Evolutionary conservation across 2,113 vertebrate species (phyloP).

Genomic region (Phylloscopus trochilus): DNA sequence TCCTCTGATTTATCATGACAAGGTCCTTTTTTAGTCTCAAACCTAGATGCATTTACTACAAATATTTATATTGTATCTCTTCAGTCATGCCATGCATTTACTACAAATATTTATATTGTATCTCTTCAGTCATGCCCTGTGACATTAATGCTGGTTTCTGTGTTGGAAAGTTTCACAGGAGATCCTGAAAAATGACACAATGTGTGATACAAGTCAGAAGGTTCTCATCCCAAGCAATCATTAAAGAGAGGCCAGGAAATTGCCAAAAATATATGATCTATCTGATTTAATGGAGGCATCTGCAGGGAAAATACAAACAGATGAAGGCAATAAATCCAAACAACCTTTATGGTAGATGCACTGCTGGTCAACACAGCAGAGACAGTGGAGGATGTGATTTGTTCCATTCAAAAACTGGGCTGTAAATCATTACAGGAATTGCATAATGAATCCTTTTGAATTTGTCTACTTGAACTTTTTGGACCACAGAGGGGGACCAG

Average conservation of each 20-base stretch:
- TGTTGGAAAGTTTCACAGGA: not conserved
- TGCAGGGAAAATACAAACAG: not conserved
- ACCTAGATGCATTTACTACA: not conserved
- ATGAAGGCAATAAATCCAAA: not conserved
- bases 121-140: not conserved
- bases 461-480: not conserved
- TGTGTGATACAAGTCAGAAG: not conserved
- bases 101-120: not conserved
- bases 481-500: not conserved
- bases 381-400: accelerated
- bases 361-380: not conserved
- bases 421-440: not conserved
- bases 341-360: not conserved
- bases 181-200: not conserved
- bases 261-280: not conserved
- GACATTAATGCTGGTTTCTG: not conserved
- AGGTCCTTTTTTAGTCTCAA: not conserved
- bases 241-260: not conserved
- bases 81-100: not conserved
- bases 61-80: not conserved
- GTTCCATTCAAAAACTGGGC: not conserved
- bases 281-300: not conserved
- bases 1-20: not conserved
- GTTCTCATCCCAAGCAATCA: not conserved
- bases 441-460: not conserved